Evolutionary conservation across 2,888 invertebrate genomes (phyloP), one percentile per base, ranked within the genome.

Genomic region (Alloscopus bannaensis): DNA sequence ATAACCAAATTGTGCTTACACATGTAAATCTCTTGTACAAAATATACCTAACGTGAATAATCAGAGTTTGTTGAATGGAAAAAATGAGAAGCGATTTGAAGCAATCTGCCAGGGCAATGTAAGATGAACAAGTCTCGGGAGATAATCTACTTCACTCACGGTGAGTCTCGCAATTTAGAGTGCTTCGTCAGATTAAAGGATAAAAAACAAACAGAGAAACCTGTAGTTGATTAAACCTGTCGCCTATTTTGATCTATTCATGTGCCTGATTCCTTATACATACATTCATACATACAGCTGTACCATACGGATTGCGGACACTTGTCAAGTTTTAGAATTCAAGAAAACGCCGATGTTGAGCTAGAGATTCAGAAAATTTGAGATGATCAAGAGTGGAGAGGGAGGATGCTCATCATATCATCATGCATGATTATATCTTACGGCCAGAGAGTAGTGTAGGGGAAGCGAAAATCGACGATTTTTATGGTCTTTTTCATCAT

Each of bases 201-300:
- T 13, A 36, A 36, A 36, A 36, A 36, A 36, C 36, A 36, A 36
- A 8, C 8, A 36, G 36, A 36, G n/a, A 36, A 68, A 52, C 73
- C 65, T 66, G 73, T 45, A 75, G 6, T 68, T 75, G 75, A 75
- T 75, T 66, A 68, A n/a, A 75, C 75, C 68, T 68, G 75, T 75
- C 73, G 66, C 68, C 65, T 68, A 13, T 4, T 28, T 65, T 50
- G 65, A 65, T 65, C 22, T 18, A 13, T 16, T 60, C 28, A 29
- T 22, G 24, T 52, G 40, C 40, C 13, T 40, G 8, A 11, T n/a
- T n/a, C n/a, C n/a, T n/a, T n/a, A n/a, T n/a, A n/a, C n/a, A n/a
- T n/a, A n/a, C n/a, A n/a, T n/a, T n/a, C n/a, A n/a, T n/a, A n/a
- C n/a, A n/a, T n/a, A n/a, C n/a, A n/a, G n/a, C n/a, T n/a, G n/a